Base-by-base conservation (phyloP, 2,888 invertebrate species). In the Baronia brevicornis region DNA sequence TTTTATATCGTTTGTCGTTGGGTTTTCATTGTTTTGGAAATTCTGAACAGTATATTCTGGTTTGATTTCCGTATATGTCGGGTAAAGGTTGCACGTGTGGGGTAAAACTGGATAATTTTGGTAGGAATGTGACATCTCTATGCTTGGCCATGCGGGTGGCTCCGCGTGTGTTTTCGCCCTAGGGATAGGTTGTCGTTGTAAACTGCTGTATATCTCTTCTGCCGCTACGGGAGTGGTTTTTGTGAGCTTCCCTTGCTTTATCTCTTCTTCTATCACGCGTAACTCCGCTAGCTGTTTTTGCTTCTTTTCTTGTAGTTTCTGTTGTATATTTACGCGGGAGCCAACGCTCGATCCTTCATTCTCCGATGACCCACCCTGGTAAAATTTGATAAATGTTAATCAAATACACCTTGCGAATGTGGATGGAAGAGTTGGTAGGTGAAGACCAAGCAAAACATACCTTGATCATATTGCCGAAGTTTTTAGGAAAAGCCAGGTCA, bases 221-320 rank as follows among this genome's bases (percentile, higher is more conserved):
- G 79, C 85, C 1, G 84, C 80, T 0, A 84, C 75, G 0, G 84
- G 80, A 0, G 82, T 73, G 33, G 87, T 85, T 55, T 87, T 70
- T 42, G 80, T 90, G 1, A 91, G 73, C 62, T 94, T 94, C 0
- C 93, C 93, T 48, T 93, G 92, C 52, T 93, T 93, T 31, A 95
- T 94, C 67, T 95, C 95, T 56, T 95, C 94, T 55, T 95, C 94
- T 30, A 84, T 84, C 10, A 84, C 93, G 39, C 92, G 86, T 15
- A 95, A 68, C 60, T 95, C 94, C 0, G 94, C 93, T 13, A 95
- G 74, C 55, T 95, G 95, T 44, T 95, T 94, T 54, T 93, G 92
- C 53, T 94, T 94, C 61, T 95, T 95, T 61, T 94, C 94, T 58
- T 93, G 92, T 0, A 95, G 78, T 60, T 95, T 95, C 51, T 94